phyloP scores from a whole-genome alignment of 2,113 vertebrate species.

The Dasyurus viverrinus region DNA sequence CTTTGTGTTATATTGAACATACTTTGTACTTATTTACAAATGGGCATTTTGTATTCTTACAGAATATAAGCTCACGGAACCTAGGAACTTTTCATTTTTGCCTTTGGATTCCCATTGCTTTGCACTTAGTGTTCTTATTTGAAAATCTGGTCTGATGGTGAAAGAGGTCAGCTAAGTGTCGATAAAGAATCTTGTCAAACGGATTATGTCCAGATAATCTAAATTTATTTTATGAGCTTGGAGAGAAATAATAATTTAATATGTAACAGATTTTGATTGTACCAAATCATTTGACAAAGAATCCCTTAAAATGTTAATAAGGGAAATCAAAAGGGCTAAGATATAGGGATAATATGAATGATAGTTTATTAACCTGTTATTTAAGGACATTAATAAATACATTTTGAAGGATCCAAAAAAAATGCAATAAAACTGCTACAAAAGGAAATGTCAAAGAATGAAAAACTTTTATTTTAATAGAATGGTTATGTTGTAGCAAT shows the following conservation, averaged over 20 bases:
- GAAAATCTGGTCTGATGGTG: neutral
- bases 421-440: neutral
- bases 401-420: neutral
- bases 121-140: neutral
- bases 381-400: neutral
- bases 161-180: neutral
- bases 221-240: neutral
- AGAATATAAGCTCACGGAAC: neutral
- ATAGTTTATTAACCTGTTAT: neutral
- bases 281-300: neutral
- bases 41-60: neutral
- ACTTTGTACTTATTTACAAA: neutral
- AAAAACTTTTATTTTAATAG: neutral
- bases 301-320: neutral
- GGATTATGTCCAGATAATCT: neutral
- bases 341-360: neutral
- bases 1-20: neutral
- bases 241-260: neutral
- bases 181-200: neutral
- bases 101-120: neutral
- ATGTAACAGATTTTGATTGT: conserved; percentile 9
- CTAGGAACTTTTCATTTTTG: neutral
- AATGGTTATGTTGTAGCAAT: neutral
- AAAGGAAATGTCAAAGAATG: neutral
- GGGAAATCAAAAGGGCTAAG: neutral